A percentile compares a stretch with the other conserved stretches of the same genome.
phyloP scores from a whole-genome alignment of 2,797 vertebrate species.

The Cossypha heuglini region DNA sequence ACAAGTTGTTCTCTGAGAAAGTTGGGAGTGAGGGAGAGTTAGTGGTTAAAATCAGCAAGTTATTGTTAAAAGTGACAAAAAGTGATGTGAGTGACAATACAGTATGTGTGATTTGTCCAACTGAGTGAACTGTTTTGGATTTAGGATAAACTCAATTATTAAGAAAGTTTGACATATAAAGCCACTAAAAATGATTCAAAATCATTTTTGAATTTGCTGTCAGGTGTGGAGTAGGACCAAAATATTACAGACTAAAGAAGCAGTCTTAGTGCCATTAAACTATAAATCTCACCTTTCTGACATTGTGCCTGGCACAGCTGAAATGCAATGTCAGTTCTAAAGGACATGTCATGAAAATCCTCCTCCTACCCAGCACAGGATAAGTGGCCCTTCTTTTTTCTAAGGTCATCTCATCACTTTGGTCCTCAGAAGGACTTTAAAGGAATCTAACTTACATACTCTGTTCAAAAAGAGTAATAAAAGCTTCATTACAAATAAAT shows the following conservation, averaged over 20 bases:
- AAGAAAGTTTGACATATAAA: neutral
- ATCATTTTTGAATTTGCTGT: conserved; percentile 19
- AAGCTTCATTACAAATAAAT: neutral
- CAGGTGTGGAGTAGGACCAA: neutral
- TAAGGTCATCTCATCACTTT: neutral
- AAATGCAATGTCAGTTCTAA: neutral
- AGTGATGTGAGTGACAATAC: neutral
- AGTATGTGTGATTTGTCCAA: conserved; percentile 25
- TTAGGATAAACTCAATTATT: conserved; percentile 37
- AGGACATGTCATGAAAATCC: neutral
- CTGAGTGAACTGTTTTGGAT: neutral
- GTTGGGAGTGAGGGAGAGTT: neutral
- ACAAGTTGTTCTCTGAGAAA: conserved; percentile 61
- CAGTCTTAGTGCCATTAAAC: neutral
- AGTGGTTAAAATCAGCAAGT: conserved; percentile 58
- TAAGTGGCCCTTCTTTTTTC: neutral
- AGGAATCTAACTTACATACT: neutral
- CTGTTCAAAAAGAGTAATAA: neutral
- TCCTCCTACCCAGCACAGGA: neutral
- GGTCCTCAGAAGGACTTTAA: neutral
- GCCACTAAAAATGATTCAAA: neutral
- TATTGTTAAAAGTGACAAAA: conserved; percentile 65
- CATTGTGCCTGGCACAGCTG: neutral
- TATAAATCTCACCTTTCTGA: neutral
- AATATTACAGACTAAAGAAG: neutral